Evolutionary conservation across 2,888 invertebrate genomes (phyloP).

Genomic region (Eueremaeus valkanovi): DNA sequence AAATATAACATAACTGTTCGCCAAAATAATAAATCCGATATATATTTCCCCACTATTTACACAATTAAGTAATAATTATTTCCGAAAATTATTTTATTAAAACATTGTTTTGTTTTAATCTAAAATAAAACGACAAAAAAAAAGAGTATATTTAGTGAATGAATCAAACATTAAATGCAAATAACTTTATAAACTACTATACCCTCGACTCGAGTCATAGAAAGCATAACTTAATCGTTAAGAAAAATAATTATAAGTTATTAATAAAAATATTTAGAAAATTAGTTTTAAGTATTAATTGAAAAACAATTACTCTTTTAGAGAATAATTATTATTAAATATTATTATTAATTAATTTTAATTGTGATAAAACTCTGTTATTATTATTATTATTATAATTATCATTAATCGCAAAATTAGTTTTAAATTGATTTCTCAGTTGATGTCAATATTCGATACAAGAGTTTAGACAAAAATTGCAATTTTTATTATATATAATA

Average conservation of each 20-base stretch:
- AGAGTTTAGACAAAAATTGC: no score
- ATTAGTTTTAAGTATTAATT: neutral
- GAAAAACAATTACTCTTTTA: neutral
- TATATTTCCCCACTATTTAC: neutral
- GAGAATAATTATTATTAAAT: no score
- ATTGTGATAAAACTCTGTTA: neutral
- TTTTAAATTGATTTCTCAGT: no score
- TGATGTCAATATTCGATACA: no score
- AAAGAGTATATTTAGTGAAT: neutral
- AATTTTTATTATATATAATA: no score
- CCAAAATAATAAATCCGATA: neutral
- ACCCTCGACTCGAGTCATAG: no score
- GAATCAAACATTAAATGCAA: neutral
- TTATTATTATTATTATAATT: neutral
- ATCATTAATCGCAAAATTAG: neutral
- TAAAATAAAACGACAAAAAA: no score
- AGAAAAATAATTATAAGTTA: no score
- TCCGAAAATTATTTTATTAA: neutral
- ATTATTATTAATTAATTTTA: neutral
- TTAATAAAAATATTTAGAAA: no score
- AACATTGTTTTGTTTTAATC: no score
- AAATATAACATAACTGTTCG: neutral
- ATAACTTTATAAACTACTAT: neutral
- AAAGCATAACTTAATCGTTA: no score
- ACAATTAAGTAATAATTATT: neutral